phyloP scores from a whole-genome alignment of 2,113 vertebrate species.

The Eulemur macaco region DNA sequence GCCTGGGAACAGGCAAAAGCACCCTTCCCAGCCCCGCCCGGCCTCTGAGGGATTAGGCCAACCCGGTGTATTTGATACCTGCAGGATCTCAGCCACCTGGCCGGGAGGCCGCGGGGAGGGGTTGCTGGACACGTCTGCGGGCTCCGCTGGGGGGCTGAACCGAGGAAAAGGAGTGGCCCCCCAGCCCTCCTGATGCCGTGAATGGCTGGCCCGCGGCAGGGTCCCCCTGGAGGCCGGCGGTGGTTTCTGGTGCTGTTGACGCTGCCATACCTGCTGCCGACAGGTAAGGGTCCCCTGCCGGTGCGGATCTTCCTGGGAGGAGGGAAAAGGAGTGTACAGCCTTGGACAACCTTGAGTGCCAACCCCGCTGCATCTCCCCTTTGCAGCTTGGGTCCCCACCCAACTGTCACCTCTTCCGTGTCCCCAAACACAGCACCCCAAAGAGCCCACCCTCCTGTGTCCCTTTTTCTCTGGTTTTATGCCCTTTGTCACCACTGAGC shows the following conservation, averaged over 20 bases:
- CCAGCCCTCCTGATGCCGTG: conserved; percentile 11
- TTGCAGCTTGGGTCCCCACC: background rate
- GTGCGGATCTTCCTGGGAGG: too few relatives aligned
- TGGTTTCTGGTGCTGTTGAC: conserved; percentile 53
- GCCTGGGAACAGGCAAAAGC: conserved; percentile 17
- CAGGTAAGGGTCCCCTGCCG: conserved; percentile 43
- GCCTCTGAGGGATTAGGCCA: conserved; percentile 51
- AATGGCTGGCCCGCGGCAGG: conserved; percentile 51
- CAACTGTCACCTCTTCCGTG: background rate
- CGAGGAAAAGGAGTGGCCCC: background rate
- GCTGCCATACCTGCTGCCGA: background rate
- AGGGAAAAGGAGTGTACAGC: accelerated
- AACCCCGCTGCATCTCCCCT: accelerated
- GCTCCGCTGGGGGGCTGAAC: background rate
- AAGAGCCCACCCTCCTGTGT: too few relatives aligned
- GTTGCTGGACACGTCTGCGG: background rate
- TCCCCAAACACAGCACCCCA: background rate
- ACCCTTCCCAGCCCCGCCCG: conserved; percentile 13
- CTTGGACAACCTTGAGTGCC: background rate
- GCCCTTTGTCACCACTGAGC: background rate
- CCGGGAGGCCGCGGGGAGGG: background rate
- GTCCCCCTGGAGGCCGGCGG: background rate
- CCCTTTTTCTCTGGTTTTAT: background rate
- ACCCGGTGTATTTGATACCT: conserved; percentile 34
- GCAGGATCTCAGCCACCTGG: background rate